Base-by-base conservation (phyloP, 2,113 vertebrate genomes). In the Cynocephalus volans region DNA sequence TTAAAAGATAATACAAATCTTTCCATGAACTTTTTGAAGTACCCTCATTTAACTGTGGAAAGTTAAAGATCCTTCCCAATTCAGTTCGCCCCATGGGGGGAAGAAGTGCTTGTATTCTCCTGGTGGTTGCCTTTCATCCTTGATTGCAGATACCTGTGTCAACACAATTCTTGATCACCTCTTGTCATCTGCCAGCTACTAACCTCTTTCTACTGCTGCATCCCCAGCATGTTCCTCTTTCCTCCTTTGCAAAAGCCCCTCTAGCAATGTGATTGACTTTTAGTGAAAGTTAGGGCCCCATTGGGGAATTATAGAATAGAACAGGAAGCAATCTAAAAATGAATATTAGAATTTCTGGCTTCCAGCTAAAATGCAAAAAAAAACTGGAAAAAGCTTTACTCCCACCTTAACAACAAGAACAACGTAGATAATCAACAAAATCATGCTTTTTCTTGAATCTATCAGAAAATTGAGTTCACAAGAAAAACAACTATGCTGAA, bases 81-180 rank as follows among this genome's bases (percentile, higher is more conserved):
- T 60, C 56, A 24, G n/a, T 82, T 84, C 54, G 77, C 60, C 50
- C 31, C 64, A 90, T 9, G 58, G 2, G 36, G n/a, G 36, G 76
- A 90, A 91, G 58, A 33, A 14, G 33, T 28, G 24, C 28, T 82
- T 92, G 1, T 50, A 3, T 58, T 24, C 10, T 75, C 17, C n/a
- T 26, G 1, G 26, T 36, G 36, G 24, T 65, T 84, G 60, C n/a
- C 12, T 81, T 69, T 73, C 15, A 33, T 50, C 50, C 11, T 52
- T 72, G 72, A 94, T 52, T 90, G 91, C n/a, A 85, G 88, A 79
- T 69, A 15, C 24, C 69, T 81, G 58, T 64, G n/a, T 77, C 65
- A 85, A 36, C 72, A 85, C 8, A 60, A 31, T 85, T 93, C 82
- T 75, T 81, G 26, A 70, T 77, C 58, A 36, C 17, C 26, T 76